phyloP scores from a whole-genome alignment of 2,113 vertebrate species.

The Tonatia bakeri region DNA sequence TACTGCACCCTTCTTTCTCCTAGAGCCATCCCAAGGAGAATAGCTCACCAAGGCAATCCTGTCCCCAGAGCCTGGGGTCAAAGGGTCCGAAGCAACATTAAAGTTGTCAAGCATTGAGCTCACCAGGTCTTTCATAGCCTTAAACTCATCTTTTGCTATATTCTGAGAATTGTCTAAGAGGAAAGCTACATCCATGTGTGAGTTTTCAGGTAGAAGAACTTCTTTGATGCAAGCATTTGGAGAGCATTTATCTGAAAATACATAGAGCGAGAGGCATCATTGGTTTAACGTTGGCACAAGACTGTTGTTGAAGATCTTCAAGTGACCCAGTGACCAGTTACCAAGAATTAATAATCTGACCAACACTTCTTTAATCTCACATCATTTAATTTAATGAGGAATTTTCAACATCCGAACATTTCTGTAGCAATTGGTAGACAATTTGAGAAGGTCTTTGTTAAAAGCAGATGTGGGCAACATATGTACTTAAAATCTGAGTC shows the following conservation, averaged over 20 bases:
- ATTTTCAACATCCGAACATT: background rate
- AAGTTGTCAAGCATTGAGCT: slow-evolving; percentile 83
- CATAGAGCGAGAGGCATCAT: slow-evolving; percentile 12
- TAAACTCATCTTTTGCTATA: slow-evolving; percentile 80
- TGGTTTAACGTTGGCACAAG: background rate
- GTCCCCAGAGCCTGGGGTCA: slow-evolving; percentile 56
- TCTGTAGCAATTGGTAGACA: background rate
- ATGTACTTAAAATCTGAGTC: background rate
- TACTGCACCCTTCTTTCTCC: slow-evolving; percentile 39
- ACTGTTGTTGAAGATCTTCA: background rate
- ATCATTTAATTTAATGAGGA: slow-evolving; percentile 20
- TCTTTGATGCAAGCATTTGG: slow-evolving; percentile 75
- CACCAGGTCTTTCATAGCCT: slow-evolving; percentile 80
- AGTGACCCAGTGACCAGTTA: background rate
- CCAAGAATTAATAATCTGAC: slow-evolving; percentile 1
- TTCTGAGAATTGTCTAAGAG: slow-evolving; percentile 84
- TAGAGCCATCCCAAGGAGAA: slow-evolving; percentile 62
- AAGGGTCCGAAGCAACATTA: slow-evolving; percentile 77
- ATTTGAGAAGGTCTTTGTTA: background rate
- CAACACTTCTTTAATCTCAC: background rate
- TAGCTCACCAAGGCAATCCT: slow-evolving; percentile 85
- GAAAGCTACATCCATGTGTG: slow-evolving; percentile 84
- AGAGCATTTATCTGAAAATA: slow-evolving; percentile 84
- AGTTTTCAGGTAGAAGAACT: slow-evolving; percentile 62
- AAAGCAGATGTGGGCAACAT: background rate